Evolutionary conservation across 2,113 vertebrate genomes (phyloP).

Genomic region (Fukomys damarensis): DNA sequence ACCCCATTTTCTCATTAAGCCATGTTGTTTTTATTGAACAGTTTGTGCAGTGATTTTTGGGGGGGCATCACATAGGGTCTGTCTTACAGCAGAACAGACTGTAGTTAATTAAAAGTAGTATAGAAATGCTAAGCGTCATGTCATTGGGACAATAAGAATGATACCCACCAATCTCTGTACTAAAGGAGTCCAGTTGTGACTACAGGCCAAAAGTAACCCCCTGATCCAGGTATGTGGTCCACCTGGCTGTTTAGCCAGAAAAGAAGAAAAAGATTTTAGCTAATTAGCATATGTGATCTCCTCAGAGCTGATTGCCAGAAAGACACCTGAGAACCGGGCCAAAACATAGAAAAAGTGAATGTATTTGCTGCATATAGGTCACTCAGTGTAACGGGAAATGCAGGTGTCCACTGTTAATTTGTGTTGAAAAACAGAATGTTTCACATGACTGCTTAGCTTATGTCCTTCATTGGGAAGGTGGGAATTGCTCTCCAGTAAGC

Average conservation of each 20-base stretch:
- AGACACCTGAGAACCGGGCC: not conserved
- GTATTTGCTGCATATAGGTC: not conserved
- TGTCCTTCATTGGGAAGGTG: not conserved
- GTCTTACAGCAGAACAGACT: not conserved
- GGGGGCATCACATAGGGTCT: not conserved
- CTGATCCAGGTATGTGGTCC: not conserved
- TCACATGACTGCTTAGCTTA: not conserved
- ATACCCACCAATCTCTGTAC: not conserved
- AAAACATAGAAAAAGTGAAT: constrained; percentile 7
- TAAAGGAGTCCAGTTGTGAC: not conserved
- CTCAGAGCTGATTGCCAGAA: not conserved
- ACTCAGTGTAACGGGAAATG: not conserved
- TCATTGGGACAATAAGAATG: not conserved
- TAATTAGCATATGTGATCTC: not conserved
- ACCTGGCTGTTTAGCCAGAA: not conserved
- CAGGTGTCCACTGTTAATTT: not conserved
- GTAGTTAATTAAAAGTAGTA: not conserved
- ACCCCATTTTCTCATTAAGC: not conserved
- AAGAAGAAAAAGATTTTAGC: not conserved
- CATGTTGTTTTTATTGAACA: not conserved
- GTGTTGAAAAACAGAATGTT: not conserved
- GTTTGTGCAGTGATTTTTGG: not conserved
- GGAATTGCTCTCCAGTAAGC: not conserved
- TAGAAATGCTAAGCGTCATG: not conserved
- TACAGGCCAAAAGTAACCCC: not conserved